A percentile compares a stretch with the other conserved stretches of the same genome.
These are phyloP conservation scores for Fopius arisanus DNA, from an alignment of 1,140 invertebrate genomes.

Conservation along the genomic window DNA sequence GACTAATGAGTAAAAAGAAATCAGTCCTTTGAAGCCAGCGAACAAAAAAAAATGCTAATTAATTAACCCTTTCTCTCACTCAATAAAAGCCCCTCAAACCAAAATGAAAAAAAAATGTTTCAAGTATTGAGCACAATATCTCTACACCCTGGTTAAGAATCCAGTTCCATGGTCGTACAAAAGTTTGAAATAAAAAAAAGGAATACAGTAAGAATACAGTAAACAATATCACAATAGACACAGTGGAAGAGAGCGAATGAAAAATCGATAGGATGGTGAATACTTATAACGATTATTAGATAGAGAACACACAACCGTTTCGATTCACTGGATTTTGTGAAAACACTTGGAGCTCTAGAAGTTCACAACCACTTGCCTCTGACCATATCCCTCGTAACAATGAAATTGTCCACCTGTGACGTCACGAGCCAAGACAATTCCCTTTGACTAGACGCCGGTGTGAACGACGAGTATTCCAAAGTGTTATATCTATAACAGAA, in stretches of 20 bases:
- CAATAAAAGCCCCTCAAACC: neutral
- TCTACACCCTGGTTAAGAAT: neutral
- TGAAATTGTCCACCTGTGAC: constrained; percentile 29
- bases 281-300: constrained; percentile 9
- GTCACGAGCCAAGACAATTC: constrained; percentile 26
- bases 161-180: neutral
- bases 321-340: constrained; percentile 8
- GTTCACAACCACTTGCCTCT: neutral
- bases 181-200: neutral
- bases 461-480: constrained; percentile 21
- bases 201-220: neutral
- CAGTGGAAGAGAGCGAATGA: constrained; percentile 12
- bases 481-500: neutral
- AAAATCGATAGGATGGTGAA: neutral
- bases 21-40: neutral
- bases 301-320: constrained; percentile 16
- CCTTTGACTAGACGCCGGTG: constrained; percentile 33
- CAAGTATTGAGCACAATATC: constrained; percentile 4
- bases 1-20: neutral
- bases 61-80: neutral
- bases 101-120: neutral
- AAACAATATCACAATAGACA: constrained; percentile 11
- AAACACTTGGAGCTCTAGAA: neutral
- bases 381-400: constrained; percentile 13
- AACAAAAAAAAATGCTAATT: neutral